Base-by-base conservation (phyloP, 2,888 invertebrate species). In the Nesidiocoris tenuis region DNA sequence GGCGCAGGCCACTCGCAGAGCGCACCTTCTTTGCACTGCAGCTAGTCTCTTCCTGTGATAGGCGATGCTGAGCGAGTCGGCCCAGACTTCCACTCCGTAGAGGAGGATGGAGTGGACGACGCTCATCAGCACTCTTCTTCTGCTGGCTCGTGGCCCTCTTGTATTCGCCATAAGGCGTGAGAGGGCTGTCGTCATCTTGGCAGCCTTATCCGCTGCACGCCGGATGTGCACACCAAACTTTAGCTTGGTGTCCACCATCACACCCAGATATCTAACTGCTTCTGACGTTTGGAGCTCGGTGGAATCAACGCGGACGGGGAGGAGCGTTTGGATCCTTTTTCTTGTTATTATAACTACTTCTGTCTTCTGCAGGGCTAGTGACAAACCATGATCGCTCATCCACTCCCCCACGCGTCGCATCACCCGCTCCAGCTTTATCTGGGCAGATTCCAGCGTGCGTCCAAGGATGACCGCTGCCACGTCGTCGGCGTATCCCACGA, bases 131-230 rank as follows among this genome's bases (percentile, higher is more conserved):
- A 68, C n/a, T 2, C 55, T 54, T 12, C 68, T 54, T 22, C 21
- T 55, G 2, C 3, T 12, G 9, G 21, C n/a, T 24, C 68, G 21
- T 2, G 68, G 68, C 59, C 80, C 79, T 2, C 76, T 75, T 21
- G 77, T 74, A 77, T 81, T 81, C 25, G 80, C 77, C 79, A 81
- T 80, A n/a, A 80, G 64, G 56, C 78, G 77, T 19, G 65, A 63
- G 5, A 81, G 61, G n/a, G 75, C 64, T 2, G 70, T 23, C 12
- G 77, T 75, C 55, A 61, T 75, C 21, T 21, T 68, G 0, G 79
- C 78, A 0, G 80, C 80, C 67, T 75, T 80, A 5, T 23, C 74
- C 3, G 65, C 61, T 18, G 77, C 72, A 12, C 23, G 68, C 21
- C 59, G 67, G 18, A 80, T 65, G 59, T 81, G 80, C 1, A 61